Conservation (phyloP, 2,797 vertebrate species). For the Heteromormyrus szaboi region DNA sequence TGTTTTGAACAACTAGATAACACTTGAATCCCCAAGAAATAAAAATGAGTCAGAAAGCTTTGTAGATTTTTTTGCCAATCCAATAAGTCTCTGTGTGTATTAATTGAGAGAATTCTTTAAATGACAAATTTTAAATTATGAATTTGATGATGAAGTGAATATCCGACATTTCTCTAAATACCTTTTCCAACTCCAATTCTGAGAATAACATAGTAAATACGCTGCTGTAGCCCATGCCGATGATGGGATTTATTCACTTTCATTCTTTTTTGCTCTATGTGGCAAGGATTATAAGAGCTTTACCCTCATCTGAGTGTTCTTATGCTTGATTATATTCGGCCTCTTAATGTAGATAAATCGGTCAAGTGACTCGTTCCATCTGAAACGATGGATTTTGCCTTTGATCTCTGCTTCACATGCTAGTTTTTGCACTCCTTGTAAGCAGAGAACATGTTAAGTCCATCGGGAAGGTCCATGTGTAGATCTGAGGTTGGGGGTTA, state of each 20-base stretch:
- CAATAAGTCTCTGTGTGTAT: neutral
- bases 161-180: neutral
- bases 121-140: neutral
- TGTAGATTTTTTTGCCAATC: neutral
- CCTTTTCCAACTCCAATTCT: neutral
- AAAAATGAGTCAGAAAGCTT: neutral
- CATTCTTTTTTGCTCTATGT: neutral
- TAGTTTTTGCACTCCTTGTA: neutral
- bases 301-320: neutral
- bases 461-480: neutral
- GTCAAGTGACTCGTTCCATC: neutral
- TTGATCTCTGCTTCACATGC: neutral
- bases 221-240: neutral
- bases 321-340: neutral
- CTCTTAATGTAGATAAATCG: neutral
- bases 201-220: neutral
- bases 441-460: neutral
- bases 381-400: neutral
- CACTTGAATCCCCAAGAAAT: neutral
- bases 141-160: neutral
- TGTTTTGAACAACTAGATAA: neutral
- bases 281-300: slow-evolving; percentile 1
- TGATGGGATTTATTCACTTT: neutral
- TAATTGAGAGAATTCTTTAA: neutral
- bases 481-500: neutral